Base-by-base conservation (phyloP, 2,113 vertebrate genomes). In the Anser cygnoides region DNA sequence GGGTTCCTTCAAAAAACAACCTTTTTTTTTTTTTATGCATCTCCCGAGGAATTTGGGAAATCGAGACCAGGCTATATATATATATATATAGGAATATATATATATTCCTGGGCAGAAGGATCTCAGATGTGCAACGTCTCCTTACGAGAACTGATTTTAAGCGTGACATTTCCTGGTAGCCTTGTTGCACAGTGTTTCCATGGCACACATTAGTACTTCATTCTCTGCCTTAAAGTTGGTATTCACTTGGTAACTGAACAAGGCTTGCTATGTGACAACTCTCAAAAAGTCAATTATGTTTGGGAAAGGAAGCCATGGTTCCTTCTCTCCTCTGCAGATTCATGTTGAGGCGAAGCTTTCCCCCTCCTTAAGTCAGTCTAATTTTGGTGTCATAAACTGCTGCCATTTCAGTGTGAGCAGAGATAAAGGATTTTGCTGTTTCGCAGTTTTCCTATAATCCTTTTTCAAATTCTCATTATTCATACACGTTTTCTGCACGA, bases 191-290 rank as follows among this genome's bases (percentile, higher is more conserved):
- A 31, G 71, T 4, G 54, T 76, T 73, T 73, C 79, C 18, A 10
- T 29, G 71, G 57, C 25, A 3, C 54, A 31, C 41, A 28, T 65
- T 59, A 4, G 54, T 11, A 3, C 50, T 44, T 28, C 62, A 20
- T 37, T 84, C 35, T 59, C 81, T 58, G 78, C 80, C 93, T 66
- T 74, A 57, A 57, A 66, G 57, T 7, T 44, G 74, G 31, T 57
- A 46, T 87, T 33, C 0, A 0, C 10, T 54, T 68, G 46, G 3
- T 11, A n/a, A 71, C n/a, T 44, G 9, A 44, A 18, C 55, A 74
- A 20, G 78, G n/a, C 25, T 75, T 59, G 54, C 43, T 61, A 4
- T 10, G 0, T 5, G 31, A 89, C 71, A 59, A 9, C 37, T 81
- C 41, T 84, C 46, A 8, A 13, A 23, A 58, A 76, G 35, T n/a